These are phyloP conservation scores for Entosphenus tridentatus DNA, from an alignment of 2,113 vertebrate genomes.

Conservation along the genomic window DNA sequence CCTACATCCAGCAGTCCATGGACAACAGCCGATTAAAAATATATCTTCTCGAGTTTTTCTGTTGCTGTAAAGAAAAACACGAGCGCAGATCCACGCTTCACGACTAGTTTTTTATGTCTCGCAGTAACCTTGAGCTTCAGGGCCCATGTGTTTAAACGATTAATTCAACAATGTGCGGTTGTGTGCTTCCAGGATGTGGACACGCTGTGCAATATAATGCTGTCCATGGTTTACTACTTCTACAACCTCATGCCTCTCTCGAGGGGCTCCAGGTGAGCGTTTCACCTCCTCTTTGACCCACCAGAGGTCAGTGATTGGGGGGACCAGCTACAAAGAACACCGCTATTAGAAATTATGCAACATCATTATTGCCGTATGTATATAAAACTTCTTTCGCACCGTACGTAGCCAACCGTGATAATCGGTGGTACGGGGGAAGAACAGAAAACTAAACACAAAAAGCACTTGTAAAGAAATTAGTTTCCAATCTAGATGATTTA, in stretches of 20 bases:
- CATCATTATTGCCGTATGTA: background rate
- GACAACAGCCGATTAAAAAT: too few species aligned
- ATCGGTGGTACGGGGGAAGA: background rate
- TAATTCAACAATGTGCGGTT: too few species aligned
- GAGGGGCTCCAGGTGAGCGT: slow-evolving; percentile 66
- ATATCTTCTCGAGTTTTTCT: too few species aligned
- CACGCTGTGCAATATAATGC: slow-evolving; percentile 74
- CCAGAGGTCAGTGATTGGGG: background rate
- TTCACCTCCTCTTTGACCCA: background rate
- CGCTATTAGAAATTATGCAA: background rate
- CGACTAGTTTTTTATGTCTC: too few species aligned
- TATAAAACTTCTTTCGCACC: background rate
- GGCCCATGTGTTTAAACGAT: too few species aligned
- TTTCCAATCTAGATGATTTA: too few species aligned
- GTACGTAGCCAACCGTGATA: background rate
- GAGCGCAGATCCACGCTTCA: too few species aligned
- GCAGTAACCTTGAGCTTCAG: too few species aligned
- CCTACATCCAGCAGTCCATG: too few species aligned
- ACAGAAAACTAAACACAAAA: background rate
- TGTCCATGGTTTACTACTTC: slow-evolving; percentile 92
- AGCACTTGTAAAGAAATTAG: background rate
- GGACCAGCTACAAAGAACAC: background rate
- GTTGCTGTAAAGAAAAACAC: too few species aligned
- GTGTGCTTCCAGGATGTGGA: slow-evolving; percentile 48
- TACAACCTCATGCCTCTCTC: slow-evolving; percentile 97